Evolutionary conservation across 2,797 vertebrate genomes (phyloP).

Genomic region (Hemibagrus guttatus): DNA sequence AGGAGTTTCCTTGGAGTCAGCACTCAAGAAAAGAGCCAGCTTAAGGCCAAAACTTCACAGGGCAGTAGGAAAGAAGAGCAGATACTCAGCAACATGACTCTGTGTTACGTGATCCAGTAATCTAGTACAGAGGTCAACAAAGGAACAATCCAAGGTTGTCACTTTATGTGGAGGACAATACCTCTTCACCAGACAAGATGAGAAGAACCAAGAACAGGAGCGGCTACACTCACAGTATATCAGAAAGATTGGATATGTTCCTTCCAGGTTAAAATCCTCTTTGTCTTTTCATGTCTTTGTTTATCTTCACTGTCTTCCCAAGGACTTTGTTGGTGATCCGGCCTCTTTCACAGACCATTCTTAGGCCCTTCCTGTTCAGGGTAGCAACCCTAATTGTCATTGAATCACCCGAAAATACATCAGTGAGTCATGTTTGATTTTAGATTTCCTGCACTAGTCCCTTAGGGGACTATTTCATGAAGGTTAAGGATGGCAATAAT

Average conservation of each 20-base stretch:
- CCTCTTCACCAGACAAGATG: not conserved
- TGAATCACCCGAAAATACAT: constrained; percentile 48
- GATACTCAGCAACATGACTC: not conserved
- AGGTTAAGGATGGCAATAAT: constrained; percentile 32
- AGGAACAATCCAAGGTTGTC: not conserved
- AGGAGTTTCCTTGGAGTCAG: constrained; percentile 59
- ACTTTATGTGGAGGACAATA: not conserved
- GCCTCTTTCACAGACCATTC: constrained; percentile 48
- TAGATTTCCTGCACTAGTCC: constrained; percentile 46
- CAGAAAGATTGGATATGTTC: not conserved
- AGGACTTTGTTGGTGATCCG: constrained; percentile 25
- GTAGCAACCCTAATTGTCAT: constrained; percentile 44
- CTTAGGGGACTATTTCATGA: constrained; percentile 39
- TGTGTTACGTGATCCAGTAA: not conserved
- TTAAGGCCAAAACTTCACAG: constrained; percentile 30
- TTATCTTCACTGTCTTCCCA: constrained; percentile 47
- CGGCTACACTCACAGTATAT: not conserved
- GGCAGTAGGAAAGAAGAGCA: not conserved
- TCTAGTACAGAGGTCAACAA: constrained; percentile 10
- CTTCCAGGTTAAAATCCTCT: constrained; percentile 33
- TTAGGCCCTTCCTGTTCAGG: constrained; percentile 46
- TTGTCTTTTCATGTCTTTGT: constrained; percentile 50
- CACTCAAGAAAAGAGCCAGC: constrained; percentile 50
- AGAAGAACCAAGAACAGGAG: not conserved
- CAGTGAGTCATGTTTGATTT: constrained; percentile 46